Conservation (phyloP, 2,888 invertebrate genomes). For the Euzophera pinguis region DNA sequence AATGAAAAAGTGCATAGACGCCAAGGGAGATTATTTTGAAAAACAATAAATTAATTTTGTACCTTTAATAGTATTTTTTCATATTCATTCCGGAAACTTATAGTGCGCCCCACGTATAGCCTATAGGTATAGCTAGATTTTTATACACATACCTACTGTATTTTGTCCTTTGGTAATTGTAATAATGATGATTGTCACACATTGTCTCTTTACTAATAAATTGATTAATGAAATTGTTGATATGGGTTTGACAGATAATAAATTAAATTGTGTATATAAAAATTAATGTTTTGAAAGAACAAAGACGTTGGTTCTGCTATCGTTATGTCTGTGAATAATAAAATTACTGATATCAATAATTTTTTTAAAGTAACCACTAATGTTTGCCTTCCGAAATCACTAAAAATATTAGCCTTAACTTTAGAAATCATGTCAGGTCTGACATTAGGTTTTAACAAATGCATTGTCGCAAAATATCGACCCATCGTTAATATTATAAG, state of each 20-base stretch:
- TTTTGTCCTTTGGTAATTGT: too few species aligned
- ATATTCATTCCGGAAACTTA: too few species aligned
- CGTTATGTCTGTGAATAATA: neutral
- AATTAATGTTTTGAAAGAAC: neutral
- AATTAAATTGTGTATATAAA: neutral
- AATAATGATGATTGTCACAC: too few species aligned
- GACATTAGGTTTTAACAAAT: neutral
- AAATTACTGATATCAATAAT: neutral
- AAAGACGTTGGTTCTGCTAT: neutral
- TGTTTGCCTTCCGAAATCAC: neutral
- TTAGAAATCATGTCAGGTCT: neutral
- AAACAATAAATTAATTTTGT: too few species aligned
- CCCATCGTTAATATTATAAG: neutral
- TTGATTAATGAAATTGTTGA: too few species aligned
- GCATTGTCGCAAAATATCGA: neutral
- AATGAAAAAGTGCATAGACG: too few species aligned
- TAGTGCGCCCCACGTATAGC: too few species aligned
- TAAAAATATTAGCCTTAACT: neutral
- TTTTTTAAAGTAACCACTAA: neutral
- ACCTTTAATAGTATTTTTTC: too few species aligned
- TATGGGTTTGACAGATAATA: neutral
- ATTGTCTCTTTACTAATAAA: too few species aligned
- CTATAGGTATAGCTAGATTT: too few species aligned
- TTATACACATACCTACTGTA: too few species aligned
- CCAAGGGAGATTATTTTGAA: too few species aligned